Evolutionary conservation across 2,113 vertebrate genomes (phyloP), one percentile per base, ranked within the genome.

Genomic region (Xenus cinereus): DNA sequence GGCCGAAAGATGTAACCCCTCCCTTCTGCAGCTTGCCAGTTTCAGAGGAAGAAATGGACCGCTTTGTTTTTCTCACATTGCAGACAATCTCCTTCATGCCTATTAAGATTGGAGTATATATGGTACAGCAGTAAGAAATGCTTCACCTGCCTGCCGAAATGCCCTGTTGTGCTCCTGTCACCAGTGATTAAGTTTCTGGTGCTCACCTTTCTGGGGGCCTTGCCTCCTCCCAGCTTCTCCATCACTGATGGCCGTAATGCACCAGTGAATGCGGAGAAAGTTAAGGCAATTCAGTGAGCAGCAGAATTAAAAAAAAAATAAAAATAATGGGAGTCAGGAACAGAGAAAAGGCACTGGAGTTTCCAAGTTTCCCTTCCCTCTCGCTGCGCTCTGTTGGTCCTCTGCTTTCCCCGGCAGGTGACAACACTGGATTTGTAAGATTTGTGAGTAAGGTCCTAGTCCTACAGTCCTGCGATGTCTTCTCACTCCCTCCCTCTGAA

Each of bases 391-490:
- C 32, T 54, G 17, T 4, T n/a, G 4, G 24, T 18, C 14, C 9
- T 57, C n/a, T 45, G 41, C 41, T 62, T 53, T 82, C 66, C n/a
- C 28, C 24, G 72, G 48, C 8, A 54, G 22, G 7, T 48, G 27
- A 85, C 33, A 54, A 54, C 7, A 54, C 5, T 13, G 10, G 9
- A 66, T 73, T 64, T 46, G 18, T 86, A 67, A 39, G 22, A 35
- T 27, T 32, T 43, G n/a, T 73, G 24, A 91, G 27, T 53, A 48
- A 90, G 7, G 17, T 18, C 67, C 32, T 39, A 78, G 33, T 56
- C 37, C 73, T 30, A 59, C 0, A 78, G 33, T 56, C 37, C 73
- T 54, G 54, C 0, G 0, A 35, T 11, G 24, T 37, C 30, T 74
- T 64, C 60, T 60, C 35, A 67, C 17, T 87, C 43, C 20, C 6